Conservation (phyloP, 1,140 invertebrate genomes). For the Prorops nasuta region DNA sequence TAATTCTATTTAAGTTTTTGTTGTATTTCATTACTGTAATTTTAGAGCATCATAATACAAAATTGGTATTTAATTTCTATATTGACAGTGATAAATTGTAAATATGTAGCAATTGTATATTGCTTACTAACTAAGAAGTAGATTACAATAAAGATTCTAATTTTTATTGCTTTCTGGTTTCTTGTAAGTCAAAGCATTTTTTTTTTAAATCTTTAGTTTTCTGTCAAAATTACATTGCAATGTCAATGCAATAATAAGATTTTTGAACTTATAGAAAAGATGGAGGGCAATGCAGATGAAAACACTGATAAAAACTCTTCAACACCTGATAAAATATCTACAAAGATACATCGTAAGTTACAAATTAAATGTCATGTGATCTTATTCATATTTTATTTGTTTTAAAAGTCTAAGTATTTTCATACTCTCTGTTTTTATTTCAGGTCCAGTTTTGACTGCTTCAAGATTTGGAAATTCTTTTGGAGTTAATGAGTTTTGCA, state of each 20-base stretch:
- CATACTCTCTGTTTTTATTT: conserved; percentile 6
- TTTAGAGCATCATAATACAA: neutral
- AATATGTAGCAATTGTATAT: neutral
- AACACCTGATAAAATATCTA: conserved; percentile 15
- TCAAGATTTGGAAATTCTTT: conserved; percentile 41
- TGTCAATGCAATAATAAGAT: neutral
- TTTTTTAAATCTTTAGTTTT: neutral
- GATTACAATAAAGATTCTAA: neutral
- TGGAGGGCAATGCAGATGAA: conserved; percentile 23
- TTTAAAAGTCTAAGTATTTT: neutral
- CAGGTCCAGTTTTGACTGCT: conserved; percentile 34
- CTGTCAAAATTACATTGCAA: neutral
- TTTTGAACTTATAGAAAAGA: conserved; percentile 23
- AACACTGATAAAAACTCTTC: conserved; percentile 29
- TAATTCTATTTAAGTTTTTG: conserved; percentile 9
- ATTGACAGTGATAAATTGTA: conserved; percentile 14
- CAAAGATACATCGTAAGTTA: conserved; percentile 28
- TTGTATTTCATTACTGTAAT: conserved; percentile 3
- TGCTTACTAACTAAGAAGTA: conserved; percentile 1
- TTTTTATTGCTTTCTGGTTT: neutral
- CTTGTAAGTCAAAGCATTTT: neutral
- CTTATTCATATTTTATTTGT: neutral
- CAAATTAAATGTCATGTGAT: neutral
- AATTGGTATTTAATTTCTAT: conserved; percentile 7
- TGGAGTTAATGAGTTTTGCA: conserved; percentile 28